Evolutionary conservation across 92 coral and sea anemone species (phyloP), one percentile per base, ranked within the genome.

Genomic region (Pocillopora meandrina): DNA sequence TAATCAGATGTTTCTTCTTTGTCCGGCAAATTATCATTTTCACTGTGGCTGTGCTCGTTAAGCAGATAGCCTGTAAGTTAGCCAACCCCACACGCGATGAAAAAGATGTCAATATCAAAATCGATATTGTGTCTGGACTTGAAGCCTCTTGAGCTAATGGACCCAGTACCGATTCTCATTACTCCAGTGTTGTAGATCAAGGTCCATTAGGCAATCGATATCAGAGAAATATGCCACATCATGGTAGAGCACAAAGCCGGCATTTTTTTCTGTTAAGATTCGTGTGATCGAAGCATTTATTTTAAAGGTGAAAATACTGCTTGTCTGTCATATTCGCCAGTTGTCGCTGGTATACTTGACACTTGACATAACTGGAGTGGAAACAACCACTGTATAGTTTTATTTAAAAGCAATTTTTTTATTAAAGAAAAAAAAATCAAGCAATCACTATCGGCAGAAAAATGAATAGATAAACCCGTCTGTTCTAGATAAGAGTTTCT

Each of bases 111-210:
- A 81, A 81, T 81, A 81, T 71, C 58, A 12, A 5, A 9, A 70
- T 10, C 12, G 85, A 81, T 81, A 81, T 81, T 81, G 85, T 21
- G 58, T 69, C 42, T 60, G 7, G 35, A 75, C 55, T 71, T 35
- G 13, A 81, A 81, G 59, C 33, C 85, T 70, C 85, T 81, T 81
- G 77, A 81, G 71, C 69, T 81, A 81, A 81, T 71, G 85, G 85
- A 71, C 57, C 69, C 85, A 71, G 85, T 35, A 60, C 77, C 77
- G 85, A 61, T 71, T 81, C 85, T 81, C 77, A 77, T 59, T 81
- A 70, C 85, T 70, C 77, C 58, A 71, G 70, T 71, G 85, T 70
- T 71, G 85, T 71, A 67, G 52, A 70, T 65, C 77, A 69, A 52
- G 69, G 69, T 59, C 70, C 75, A 81, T 81, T 71, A 71, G 47